A percentile compares a stretch with the other conserved stretches of the same genome.
Conservation (phyloP, 2,888 invertebrate species). For the Eilema depressum region DNA sequence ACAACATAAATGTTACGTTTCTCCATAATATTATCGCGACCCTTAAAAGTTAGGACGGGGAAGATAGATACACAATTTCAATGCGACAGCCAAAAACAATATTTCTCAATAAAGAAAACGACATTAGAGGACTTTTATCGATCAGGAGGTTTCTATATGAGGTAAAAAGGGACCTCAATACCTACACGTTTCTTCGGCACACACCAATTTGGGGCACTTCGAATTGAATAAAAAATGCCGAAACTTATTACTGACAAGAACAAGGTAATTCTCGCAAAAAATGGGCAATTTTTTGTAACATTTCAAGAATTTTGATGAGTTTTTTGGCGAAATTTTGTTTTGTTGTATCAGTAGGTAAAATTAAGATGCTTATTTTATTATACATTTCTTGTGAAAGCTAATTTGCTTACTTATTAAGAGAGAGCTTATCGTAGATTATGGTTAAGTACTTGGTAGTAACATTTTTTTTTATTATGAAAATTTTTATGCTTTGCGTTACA, state of each 20-base stretch:
- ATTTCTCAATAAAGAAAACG: conserved; percentile 6
- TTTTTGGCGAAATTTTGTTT: conserved; percentile 17
- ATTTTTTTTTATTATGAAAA: background rate
- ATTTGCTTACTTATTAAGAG: conserved; percentile 15
- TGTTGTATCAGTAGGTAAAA: conserved; percentile 14
- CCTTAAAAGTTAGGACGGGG: background rate
- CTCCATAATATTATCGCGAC: background rate
- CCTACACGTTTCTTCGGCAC: conserved; percentile 14
- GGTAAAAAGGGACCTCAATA: conserved; percentile 12
- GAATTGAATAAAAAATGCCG: conserved; percentile 24
- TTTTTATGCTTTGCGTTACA: background rate
- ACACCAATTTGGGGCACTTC: conserved; percentile 22
- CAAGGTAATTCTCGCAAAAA: conserved; percentile 32
- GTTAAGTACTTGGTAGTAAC: background rate
- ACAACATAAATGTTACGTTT: background rate
- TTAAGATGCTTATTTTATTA: conserved; percentile 5
- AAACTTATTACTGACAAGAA: conserved; percentile 41
- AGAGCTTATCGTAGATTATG: conserved; percentile 4
- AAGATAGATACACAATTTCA: background rate
- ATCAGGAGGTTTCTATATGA: conserved; percentile 7
- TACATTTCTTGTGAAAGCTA: background rate
- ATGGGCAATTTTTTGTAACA: conserved; percentile 34
- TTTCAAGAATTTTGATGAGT: conserved; percentile 43
- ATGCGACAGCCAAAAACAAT: conserved; percentile 5
- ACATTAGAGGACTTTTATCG: conserved; percentile 10